Conservation (phyloP, 2,888 invertebrate genomes). For the Dilophus febrilis region DNA sequence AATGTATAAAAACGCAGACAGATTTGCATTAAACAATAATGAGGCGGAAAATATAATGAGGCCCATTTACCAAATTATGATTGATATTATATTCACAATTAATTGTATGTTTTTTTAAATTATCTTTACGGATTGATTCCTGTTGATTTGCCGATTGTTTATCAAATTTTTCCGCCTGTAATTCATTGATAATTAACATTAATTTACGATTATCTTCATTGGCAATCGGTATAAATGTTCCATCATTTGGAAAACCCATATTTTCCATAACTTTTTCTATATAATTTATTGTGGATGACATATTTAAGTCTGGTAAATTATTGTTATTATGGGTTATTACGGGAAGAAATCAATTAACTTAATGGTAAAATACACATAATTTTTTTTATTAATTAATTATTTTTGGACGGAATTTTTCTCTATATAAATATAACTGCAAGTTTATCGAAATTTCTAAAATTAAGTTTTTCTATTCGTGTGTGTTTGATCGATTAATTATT, state of each 20-base stretch:
- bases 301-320: too few relatives aligned
- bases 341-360: too few relatives aligned
- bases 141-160: conserved; percentile 31
- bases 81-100: conserved; percentile 36
- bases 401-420: too few relatives aligned
- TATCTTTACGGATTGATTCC: conserved; percentile 28
- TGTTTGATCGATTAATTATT: too few relatives aligned
- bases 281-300: conserved; percentile 2
- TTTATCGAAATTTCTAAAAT: too few relatives aligned
- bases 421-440: too few relatives aligned
- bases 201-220: conserved; percentile 46
- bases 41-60: background rate
- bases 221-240: conserved; percentile 63
- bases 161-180: conserved; percentile 32
- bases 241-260: conserved; percentile 48
- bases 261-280: conserved; percentile 47
- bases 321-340: too few relatives aligned
- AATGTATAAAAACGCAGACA: background rate
- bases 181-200: conserved; percentile 29
- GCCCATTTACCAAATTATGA: conserved; percentile 34
- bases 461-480: too few relatives aligned
- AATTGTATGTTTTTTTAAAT: conserved; percentile 22
- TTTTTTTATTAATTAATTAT: too few relatives aligned
- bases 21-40: background rate
- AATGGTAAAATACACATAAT: too few relatives aligned